Conservation (phyloP, 2,113 vertebrate species). For the Ondatra zibethicus region DNA sequence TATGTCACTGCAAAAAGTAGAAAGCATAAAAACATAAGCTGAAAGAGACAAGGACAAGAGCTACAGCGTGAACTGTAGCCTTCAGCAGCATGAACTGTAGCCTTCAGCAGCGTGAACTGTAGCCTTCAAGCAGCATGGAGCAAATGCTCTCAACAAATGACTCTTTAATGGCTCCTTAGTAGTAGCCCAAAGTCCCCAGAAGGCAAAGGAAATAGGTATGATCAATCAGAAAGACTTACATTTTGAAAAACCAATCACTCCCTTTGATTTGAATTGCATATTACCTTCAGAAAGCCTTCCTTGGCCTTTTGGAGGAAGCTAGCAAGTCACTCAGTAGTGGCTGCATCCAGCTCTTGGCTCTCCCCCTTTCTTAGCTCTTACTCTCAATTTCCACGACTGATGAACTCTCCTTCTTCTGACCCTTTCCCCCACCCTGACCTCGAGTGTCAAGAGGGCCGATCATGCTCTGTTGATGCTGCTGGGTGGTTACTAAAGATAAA, state of each 20-base stretch:
- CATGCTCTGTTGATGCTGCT: neutral
- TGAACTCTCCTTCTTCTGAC: neutral
- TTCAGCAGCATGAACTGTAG: neutral
- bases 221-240: neutral
- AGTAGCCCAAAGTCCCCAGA: neutral
- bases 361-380: neutral
- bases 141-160: neutral
- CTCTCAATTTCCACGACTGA: neutral
- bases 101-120: neutral
- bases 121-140: neutral
- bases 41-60: neutral
- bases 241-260: neutral
- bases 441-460: neutral
- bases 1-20: neutral
- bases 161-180: neutral
- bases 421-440: neutral
- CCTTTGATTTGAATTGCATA: neutral
- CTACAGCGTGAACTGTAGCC: neutral
- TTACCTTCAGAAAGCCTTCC: neutral
- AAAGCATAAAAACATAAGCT: neutral
- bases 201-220: neutral
- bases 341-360: neutral
- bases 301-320: neutral
- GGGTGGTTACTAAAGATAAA: neutral
- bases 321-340: neutral